Conservation (phyloP, 1,140 invertebrate species). For the Drosophila elegans region DNA sequence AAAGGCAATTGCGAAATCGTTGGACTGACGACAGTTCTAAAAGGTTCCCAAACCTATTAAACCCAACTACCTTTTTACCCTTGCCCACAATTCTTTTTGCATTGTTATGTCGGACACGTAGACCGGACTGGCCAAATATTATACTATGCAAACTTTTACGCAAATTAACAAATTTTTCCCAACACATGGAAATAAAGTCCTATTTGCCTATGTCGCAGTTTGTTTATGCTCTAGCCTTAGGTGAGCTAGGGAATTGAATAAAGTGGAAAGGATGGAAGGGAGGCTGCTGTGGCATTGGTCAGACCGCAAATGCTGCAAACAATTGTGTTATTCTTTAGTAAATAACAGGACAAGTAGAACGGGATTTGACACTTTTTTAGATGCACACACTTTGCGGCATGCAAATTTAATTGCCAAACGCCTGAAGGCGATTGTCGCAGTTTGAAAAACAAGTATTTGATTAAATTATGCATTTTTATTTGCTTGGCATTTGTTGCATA, state of each 20-base stretch:
- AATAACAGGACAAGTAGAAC: slow-evolving; percentile 61
- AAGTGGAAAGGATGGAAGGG: slow-evolving; percentile 16
- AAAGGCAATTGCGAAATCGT: slow-evolving; percentile 15
- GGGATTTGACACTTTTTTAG: slow-evolving; percentile 74
- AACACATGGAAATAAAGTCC: slow-evolving; percentile 63
- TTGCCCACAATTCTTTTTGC: slow-evolving; percentile 9
- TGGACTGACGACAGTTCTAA: slow-evolving; percentile 11
- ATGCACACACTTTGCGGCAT: slow-evolving; percentile 70
- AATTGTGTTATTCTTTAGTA: slow-evolving; percentile 83
- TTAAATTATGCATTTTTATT: slow-evolving; percentile 73
- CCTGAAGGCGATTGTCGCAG: slow-evolving; percentile 61
- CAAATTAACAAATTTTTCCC: slow-evolving; percentile 79
- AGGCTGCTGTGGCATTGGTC: slow-evolving; percentile 10
- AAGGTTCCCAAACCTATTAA: slow-evolving; percentile 3
- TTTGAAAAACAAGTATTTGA: slow-evolving; percentile 52
- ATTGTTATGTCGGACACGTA: slow-evolving; percentile 70
- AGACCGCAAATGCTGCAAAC: slow-evolving; percentile 73
- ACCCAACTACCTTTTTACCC: background rate
- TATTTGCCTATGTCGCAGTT: slow-evolving; percentile 75
- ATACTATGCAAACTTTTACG: slow-evolving; percentile 74
- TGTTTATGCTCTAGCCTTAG: slow-evolving; percentile 67
- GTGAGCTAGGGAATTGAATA: slow-evolving; percentile 19
- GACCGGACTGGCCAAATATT: slow-evolving; percentile 56
- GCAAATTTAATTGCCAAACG: slow-evolving; percentile 75
- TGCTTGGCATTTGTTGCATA: slow-evolving; percentile 54